These are phyloP conservation scores for Ethmia dodecea DNA, from an alignment of 2,888 invertebrate genomes.

Conservation along the genomic window DNA sequence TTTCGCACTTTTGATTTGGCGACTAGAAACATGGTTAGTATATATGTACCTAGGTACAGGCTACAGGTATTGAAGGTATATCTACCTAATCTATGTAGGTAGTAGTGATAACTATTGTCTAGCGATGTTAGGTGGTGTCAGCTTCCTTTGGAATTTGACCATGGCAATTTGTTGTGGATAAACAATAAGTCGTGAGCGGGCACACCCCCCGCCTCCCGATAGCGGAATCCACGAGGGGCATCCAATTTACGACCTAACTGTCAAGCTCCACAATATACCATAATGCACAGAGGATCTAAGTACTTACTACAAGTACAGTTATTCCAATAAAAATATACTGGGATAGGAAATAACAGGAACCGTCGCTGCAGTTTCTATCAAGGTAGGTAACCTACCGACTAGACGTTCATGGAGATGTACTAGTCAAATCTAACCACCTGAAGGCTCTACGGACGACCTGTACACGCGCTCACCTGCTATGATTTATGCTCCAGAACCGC, in stretches of 20 bases:
- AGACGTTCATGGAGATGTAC: too few relatives aligned
- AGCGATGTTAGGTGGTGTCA: conserved; percentile 36
- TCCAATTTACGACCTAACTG: conserved; percentile 64
- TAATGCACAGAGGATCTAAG: conserved; percentile 5
- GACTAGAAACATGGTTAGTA: too few relatives aligned
- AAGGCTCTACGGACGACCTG: conserved; percentile 35
- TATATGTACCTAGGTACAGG: too few relatives aligned
- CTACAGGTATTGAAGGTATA: not conserved
- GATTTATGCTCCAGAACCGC: conserved; percentile 56
- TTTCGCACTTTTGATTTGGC: too few relatives aligned
- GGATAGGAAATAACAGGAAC: conserved; percentile 12
- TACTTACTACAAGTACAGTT: conserved; percentile 6
- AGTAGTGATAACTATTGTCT: not conserved
- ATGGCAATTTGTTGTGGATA: conserved; percentile 63
- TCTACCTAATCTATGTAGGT: not conserved
- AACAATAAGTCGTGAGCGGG: conserved; percentile 67
- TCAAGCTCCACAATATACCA: conserved; percentile 33
- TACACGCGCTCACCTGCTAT: conserved; percentile 59
- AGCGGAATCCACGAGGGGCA: conserved; percentile 53
- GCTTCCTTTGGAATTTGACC: conserved; percentile 51
- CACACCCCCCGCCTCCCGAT: conserved; percentile 54
- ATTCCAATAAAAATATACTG: conserved; percentile 6
- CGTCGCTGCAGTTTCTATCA: too few relatives aligned
- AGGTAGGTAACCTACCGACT: too few relatives aligned
- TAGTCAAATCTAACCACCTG: conserved; percentile 45